Conservation (phyloP, 2,113 vertebrate genomes). For the Oryzias celebensis region DNA sequence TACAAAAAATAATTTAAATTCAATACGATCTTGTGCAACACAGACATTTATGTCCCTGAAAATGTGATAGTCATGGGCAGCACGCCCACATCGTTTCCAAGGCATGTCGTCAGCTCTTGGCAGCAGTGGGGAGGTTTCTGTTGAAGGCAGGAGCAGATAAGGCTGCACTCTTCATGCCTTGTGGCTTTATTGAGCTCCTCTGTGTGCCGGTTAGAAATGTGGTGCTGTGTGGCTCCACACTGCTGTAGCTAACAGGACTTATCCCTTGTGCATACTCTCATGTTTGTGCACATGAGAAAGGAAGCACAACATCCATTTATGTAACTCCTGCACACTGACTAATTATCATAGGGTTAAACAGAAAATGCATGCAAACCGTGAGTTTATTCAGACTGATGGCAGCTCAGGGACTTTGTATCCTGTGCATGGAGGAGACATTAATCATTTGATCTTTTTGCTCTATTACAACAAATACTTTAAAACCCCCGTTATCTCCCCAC, state of each 20-base stretch:
- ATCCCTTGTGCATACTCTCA: slow-evolving; percentile 18
- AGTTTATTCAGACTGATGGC: slow-evolving; percentile 45
- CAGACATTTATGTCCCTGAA: slow-evolving; percentile 27
- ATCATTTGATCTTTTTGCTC: slow-evolving; percentile 52
- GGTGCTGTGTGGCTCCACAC: slow-evolving; percentile 6
- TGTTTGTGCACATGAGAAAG: slow-evolving; percentile 24
- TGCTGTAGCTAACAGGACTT: slow-evolving; percentile 11
- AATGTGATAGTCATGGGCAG: slow-evolving; percentile 36
- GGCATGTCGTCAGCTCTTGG: slow-evolving; percentile 53
- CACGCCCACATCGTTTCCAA: slow-evolving; percentile 16
- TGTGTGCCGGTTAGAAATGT: slow-evolving; percentile 59
- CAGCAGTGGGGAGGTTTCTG: slow-evolving; percentile 28
- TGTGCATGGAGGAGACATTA: slow-evolving; percentile 33
- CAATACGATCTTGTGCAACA: slow-evolving; percentile 26
- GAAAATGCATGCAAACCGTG: slow-evolving; percentile 14
- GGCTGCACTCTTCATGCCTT: slow-evolving; percentile 50
- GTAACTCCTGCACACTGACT: slow-evolving; percentile 14
- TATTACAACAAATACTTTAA: slow-evolving; percentile 51
- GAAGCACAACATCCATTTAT: slow-evolving; percentile 35
- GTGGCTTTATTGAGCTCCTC: slow-evolving; percentile 30
- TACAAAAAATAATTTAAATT: slow-evolving; percentile 45
- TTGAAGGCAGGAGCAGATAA: slow-evolving; percentile 36
- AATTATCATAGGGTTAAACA: slow-evolving; percentile 29
- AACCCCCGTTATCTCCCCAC: slow-evolving; percentile 25
- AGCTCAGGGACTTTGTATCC: slow-evolving; percentile 23